Evolutionary conservation across 2,888 invertebrate genomes (phyloP).

Genomic region (Onchidella celtica): DNA sequence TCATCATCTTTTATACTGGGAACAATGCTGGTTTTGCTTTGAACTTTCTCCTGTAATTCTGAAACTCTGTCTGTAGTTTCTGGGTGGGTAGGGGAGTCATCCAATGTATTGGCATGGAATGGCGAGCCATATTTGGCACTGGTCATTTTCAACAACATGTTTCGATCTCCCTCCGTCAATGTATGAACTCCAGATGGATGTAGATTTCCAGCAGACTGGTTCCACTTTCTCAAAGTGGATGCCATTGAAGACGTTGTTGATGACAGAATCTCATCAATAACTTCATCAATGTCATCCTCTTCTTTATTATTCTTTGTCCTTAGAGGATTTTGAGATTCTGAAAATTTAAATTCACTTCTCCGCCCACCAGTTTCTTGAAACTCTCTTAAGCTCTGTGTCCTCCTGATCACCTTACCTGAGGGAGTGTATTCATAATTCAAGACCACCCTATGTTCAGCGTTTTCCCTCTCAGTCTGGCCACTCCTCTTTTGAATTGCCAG

Average conservation of each 20-base stretch:
- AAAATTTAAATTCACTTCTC: conserved; percentile 64
- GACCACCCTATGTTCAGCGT: neutral
- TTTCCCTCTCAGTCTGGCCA: neutral
- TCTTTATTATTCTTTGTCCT: conserved; percentile 56
- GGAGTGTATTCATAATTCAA: conserved; percentile 40
- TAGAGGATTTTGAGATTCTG: conserved; percentile 56
- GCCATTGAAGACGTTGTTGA: conserved; percentile 61
- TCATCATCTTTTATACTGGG: neutral
- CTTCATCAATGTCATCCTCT: conserved; percentile 69
- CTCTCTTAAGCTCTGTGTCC: conserved; percentile 40
- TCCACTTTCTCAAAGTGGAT: conserved; percentile 55
- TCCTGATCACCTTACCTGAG: conserved; percentile 35
- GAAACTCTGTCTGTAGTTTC: neutral
- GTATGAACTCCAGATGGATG: conserved; percentile 60
- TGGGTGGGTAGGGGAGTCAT: neutral
- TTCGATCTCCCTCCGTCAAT: conserved; percentile 67
- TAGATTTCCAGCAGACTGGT: neutral
- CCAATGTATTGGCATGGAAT: conserved; percentile 63
- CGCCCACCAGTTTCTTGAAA: neutral
- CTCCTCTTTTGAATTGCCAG: neutral
- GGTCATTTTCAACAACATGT: conserved; percentile 61
- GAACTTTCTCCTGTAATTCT: neutral
- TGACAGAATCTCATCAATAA: conserved; percentile 76
- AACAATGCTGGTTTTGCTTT: neutral
- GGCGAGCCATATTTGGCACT: conserved; percentile 63